phyloP scores from a whole-genome alignment of 2,888 invertebrate genomes.

The Hypomecis punctinalis region DNA sequence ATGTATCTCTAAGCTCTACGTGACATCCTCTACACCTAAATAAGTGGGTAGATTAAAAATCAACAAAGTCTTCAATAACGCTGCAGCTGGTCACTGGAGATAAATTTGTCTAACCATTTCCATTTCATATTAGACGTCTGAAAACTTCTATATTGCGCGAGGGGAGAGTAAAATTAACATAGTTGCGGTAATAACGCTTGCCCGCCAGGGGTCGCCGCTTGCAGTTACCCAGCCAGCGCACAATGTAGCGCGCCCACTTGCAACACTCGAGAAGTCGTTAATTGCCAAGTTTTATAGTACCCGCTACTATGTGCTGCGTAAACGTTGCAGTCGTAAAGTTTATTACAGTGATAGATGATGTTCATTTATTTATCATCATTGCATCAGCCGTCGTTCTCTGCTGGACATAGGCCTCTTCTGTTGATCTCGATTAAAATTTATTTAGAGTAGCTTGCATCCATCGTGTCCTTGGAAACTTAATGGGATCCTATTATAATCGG shows the following conservation, averaged over 20 bases:
- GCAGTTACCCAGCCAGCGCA: conserved; percentile 34
- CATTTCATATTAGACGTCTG: conserved; percentile 28
- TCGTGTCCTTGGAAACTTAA: no score
- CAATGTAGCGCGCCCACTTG: conserved; percentile 45
- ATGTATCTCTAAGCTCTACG: no score
- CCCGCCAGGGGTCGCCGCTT: conserved; percentile 30
- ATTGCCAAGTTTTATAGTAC: conserved; percentile 39
- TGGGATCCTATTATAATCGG: no score
- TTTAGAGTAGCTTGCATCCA: no score
- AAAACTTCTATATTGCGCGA: conserved; percentile 18
- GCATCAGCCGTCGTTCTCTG: no score
- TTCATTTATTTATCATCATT: no score
- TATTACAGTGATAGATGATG: not conserved
- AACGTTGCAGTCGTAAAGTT: conserved; percentile 30
- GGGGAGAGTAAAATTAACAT: conserved; percentile 41
- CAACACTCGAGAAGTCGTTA: conserved; percentile 37
- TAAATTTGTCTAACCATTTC: conserved; percentile 16
- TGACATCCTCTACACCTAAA: no score
- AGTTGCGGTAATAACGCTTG: conserved; percentile 49
- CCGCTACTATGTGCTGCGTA: conserved; percentile 16
- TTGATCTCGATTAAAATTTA: no score
- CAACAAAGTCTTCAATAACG: no score
- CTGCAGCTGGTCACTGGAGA: no score
- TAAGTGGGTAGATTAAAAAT: no score
- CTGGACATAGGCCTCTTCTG: no score